Evolutionary conservation across 1,140 invertebrate genomes (phyloP).

Genomic region (Drosophila nannoptera): DNA sequence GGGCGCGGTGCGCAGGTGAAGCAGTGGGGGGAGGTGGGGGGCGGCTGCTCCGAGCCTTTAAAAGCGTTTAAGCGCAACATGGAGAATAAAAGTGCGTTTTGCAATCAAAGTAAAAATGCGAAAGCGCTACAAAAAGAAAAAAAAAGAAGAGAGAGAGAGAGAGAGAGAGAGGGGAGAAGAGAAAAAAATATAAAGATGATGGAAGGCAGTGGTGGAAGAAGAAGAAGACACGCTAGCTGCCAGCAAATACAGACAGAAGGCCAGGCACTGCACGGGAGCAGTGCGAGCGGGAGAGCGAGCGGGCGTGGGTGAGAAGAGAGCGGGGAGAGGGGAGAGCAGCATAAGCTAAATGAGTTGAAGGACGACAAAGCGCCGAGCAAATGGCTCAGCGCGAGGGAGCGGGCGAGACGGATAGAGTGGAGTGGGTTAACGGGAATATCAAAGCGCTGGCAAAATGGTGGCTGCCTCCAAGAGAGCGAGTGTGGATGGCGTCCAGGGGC

Average conservation of each 20-base stretch:
- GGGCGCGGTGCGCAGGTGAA: neutral
- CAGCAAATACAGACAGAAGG: conserved; percentile 4
- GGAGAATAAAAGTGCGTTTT: conserved; percentile 71
- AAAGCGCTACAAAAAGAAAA: conserved; percentile 33
- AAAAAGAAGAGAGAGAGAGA: conserved; percentile 1
- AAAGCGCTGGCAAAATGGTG: conserved; percentile 73
- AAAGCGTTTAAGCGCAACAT: conserved; percentile 69
- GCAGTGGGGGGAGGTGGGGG: neutral
- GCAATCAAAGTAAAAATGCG: conserved; percentile 72
- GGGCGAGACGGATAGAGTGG: neutral
- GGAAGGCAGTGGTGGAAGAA: no score
- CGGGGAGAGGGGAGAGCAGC: no score
- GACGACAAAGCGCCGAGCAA: conserved; percentile 37
- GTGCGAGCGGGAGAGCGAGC: neutral
- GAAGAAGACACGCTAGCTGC: conserved; percentile 13
- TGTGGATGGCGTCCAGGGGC: neutral
- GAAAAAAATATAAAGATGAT: no score
- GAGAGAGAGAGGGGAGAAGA: conserved; percentile 3
- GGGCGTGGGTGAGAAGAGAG: no score
- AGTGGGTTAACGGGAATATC: conserved; percentile 40
- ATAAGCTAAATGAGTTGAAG: conserved; percentile 74
- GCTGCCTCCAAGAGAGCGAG: conserved; percentile 13
- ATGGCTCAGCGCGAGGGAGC: conserved; percentile 3
- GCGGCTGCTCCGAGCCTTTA: conserved; percentile 37
- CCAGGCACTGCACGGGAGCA: no score